Conservation (phyloP, 2,797 vertebrate genomes). For the Enteromius mattozi region DNA sequence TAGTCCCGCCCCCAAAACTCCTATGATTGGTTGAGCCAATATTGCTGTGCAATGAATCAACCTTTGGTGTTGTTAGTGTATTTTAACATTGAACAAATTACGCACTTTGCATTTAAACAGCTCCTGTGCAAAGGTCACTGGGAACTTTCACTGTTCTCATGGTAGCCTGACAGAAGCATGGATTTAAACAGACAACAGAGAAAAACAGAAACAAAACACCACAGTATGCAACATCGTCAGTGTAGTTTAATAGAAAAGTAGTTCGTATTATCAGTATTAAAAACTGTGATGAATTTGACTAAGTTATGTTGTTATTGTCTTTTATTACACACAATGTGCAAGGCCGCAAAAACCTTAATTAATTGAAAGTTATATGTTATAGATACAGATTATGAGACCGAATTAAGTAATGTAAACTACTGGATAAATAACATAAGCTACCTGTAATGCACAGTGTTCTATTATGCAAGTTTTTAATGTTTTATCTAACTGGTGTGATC, state of each 20-base stretch:
- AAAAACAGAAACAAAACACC: constrained; percentile 5
- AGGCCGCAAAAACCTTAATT: background rate
- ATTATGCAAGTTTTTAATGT: background rate
- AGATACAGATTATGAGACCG: background rate
- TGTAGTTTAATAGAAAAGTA: background rate
- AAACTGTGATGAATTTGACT: background rate
- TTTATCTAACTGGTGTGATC: background rate
- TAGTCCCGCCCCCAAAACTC: background rate
- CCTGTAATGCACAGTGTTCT: background rate
- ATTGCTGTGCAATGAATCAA: constrained; percentile 3
- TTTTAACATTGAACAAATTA: constrained; percentile 12
- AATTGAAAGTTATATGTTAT: background rate
- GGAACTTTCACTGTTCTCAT: constrained; percentile 42
- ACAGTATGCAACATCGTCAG: background rate
- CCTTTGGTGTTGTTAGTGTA: background rate
- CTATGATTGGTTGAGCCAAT: background rate
- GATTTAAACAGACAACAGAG: background rate
- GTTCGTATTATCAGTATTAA: background rate
- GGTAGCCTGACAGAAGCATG: constrained; percentile 20
- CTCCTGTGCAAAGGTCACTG: constrained; percentile 17
- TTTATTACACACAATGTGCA: background rate
- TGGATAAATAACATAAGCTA: background rate
- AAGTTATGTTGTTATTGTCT: background rate
- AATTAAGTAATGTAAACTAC: background rate
- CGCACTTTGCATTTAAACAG: background rate